These are phyloP conservation scores for Clarias laeviceps DNA, from an alignment of 2,797 vertebrate species.

Conservation along the genomic window DNA sequence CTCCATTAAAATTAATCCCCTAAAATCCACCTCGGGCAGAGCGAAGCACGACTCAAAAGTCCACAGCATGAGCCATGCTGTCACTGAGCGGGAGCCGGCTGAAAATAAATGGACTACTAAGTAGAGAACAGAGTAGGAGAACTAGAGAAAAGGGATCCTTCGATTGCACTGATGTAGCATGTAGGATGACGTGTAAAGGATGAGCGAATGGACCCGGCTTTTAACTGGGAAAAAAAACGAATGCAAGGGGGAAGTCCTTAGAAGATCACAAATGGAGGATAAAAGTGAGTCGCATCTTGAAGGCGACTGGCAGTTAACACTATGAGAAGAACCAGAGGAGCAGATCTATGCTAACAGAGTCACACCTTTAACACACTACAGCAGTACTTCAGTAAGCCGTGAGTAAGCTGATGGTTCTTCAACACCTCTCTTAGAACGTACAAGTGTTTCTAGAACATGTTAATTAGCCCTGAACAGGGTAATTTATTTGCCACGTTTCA, in stretches of 20 bases:
- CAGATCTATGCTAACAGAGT: constrained; percentile 27
- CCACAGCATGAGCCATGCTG: constrained; percentile 36
- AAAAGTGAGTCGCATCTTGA: not conserved
- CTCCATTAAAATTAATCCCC: constrained; percentile 58
- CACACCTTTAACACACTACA: constrained; percentile 30
- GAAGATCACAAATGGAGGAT: not conserved
- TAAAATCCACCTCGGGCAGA: constrained; percentile 54
- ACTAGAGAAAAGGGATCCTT: not conserved
- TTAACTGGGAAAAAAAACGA: constrained; percentile 5
- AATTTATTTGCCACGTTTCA: not conserved
- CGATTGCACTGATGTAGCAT: not conserved
- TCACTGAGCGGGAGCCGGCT: constrained; percentile 35
- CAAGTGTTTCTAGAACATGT: constrained; percentile 17
- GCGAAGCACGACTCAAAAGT: constrained; percentile 46
- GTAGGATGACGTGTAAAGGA: not conserved
- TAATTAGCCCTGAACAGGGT: not conserved
- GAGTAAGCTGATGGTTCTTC: not conserved
- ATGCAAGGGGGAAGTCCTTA: not conserved
- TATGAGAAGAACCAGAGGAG: constrained; percentile 4
- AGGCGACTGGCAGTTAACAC: not conserved
- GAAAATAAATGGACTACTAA: constrained; percentile 40
- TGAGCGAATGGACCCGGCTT: not conserved
- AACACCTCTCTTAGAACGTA: not conserved
- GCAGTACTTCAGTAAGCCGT: constrained; percentile 29
- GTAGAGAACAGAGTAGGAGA: not conserved